Evolutionary conservation across 2,888 invertebrate species (phyloP).

Genomic region (Heliconius erato): DNA sequence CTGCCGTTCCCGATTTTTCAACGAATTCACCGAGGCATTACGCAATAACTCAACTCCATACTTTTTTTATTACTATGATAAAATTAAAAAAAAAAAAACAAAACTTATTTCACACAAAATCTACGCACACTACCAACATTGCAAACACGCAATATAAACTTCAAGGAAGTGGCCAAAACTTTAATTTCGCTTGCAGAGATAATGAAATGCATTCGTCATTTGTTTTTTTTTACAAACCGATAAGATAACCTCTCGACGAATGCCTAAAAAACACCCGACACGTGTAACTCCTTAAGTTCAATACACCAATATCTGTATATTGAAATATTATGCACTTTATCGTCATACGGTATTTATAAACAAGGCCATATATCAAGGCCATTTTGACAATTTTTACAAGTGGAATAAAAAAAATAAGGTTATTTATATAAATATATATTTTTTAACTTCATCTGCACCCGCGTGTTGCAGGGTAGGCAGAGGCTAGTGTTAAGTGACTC

Average conservation of each 20-base stretch:
- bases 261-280: conserved; percentile 55
- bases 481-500: too few relatives aligned
- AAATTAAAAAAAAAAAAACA: background rate
- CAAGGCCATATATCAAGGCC: conserved; percentile 34
- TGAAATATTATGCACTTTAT: conserved; percentile 55
- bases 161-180: conserved; percentile 16
- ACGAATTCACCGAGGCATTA: background rate
- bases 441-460: too few relatives aligned
- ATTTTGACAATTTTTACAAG: conserved; percentile 23
- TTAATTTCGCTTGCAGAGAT: conserved; percentile 49
- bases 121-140: background rate
- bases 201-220: conserved; percentile 72
- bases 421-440: background rate
- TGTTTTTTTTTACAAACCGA: conserved; percentile 58
- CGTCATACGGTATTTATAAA: conserved; percentile 30
- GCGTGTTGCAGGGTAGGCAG: too few relatives aligned
- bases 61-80: background rate
- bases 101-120: background rate
- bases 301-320: conserved; percentile 41
- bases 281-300: conserved; percentile 64
- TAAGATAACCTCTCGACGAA: conserved; percentile 52
- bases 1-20: background rate
- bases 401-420: conserved; percentile 14
- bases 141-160: background rate
- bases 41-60: background rate